Evolutionary conservation across 2,113 vertebrate genomes (phyloP).

Genomic region (Notarius lentiginosus): DNA sequence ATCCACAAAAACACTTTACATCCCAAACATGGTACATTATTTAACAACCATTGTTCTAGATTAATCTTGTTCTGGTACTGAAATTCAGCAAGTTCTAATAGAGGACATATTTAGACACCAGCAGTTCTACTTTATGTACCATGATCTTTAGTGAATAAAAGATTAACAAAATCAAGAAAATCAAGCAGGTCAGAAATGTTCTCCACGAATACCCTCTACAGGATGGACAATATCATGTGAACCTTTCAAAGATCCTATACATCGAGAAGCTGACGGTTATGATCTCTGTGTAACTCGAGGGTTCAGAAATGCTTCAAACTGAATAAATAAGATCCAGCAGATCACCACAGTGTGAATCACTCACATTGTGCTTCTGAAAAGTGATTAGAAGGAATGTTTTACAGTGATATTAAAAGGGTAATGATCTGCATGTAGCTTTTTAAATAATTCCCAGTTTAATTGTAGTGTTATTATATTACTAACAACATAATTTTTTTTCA

Average conservation of each 20-base stretch:
- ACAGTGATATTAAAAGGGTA: neutral
- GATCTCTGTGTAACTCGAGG: neutral
- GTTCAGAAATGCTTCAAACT: neutral
- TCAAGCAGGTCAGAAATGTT: neutral
- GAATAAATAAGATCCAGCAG: conserved; percentile 13
- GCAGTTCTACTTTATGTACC: neutral
- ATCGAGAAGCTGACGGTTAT: neutral
- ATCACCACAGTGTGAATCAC: neutral
- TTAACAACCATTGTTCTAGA: neutral
- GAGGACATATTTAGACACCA: neutral
- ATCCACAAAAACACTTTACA: no score
- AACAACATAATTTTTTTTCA: neutral
- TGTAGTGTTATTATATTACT: neutral
- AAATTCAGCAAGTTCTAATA: neutral
- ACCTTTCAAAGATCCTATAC: neutral
- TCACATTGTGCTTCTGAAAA: neutral
- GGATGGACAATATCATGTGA: neutral
- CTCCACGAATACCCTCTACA: neutral
- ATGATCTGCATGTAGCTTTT: neutral
- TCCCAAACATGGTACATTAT: no score
- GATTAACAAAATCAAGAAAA: neutral
- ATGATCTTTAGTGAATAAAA: neutral
- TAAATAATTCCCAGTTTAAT: neutral
- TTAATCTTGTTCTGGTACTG: neutral
- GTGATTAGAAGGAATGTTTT: neutral